Evolutionary conservation across 2,113 vertebrate genomes (phyloP).

Genomic region (Eleginops maclovinus): DNA sequence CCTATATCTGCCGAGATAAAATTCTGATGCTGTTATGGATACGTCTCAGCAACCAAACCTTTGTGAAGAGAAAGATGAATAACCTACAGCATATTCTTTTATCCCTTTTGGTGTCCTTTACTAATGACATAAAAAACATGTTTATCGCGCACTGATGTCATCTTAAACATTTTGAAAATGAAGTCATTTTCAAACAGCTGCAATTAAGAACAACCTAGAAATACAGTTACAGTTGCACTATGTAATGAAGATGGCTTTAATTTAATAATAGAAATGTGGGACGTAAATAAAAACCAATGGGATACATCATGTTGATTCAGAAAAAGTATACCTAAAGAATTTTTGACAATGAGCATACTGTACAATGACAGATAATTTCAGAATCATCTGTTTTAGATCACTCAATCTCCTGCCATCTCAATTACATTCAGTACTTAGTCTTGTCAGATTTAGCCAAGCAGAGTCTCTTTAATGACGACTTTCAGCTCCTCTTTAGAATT

Average conservation of each 20-base stretch:
- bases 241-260: not conserved
- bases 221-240: not conserved
- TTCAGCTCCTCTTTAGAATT: constrained; percentile 72
- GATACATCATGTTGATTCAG: constrained; percentile 41
- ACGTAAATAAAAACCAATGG: constrained; percentile 37
- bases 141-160: not conserved
- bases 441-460: constrained; percentile 72
- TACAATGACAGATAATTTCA: constrained; percentile 55
- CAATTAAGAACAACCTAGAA: constrained; percentile 6
- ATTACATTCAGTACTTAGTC: constrained; percentile 66
- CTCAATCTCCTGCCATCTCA: constrained; percentile 65
- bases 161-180: not conserved
- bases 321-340: constrained; percentile 26
- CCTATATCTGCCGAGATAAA: constrained; percentile 35
- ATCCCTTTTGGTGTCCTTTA: not conserved
- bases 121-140: constrained; percentile 3
- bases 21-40: constrained; percentile 18
- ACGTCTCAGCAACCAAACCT: constrained; percentile 24
- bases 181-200: constrained; percentile 13
- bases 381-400: constrained; percentile 54
- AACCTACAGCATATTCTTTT: not conserved
- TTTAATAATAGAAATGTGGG: constrained; percentile 14
- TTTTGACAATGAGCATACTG: constrained; percentile 63
- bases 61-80: constrained; percentile 17
- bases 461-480: constrained; percentile 78